These are phyloP conservation scores for Augiades crinisus DNA, from an alignment of 2,888 invertebrate genomes.

Conservation along the genomic window DNA sequence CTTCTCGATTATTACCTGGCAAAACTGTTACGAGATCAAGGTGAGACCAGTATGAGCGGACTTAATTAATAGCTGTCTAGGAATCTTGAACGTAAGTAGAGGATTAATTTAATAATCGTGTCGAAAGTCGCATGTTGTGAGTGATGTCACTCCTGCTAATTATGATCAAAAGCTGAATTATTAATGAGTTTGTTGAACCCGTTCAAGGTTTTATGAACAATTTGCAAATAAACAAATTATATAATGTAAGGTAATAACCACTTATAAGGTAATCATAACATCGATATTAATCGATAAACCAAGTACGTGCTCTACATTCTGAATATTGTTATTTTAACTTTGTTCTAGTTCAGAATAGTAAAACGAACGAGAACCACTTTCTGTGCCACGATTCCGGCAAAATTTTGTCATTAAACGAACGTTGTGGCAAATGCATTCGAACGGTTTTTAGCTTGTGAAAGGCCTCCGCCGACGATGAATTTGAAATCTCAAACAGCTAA, in stretches of 20 bases:
- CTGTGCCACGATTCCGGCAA: not conserved
- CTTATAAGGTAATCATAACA: not conserved
- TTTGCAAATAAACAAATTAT: conserved; percentile 1
- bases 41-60: conserved; percentile 9
- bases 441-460: conserved; percentile 19
- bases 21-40: conserved; percentile 20
- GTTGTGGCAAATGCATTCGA: conserved; percentile 21
- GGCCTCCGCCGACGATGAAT: conserved; percentile 29
- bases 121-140: conserved; percentile 41
- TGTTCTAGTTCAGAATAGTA: not conserved
- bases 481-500: conserved; percentile 40
- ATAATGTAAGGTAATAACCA: not conserved
- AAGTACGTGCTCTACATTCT: too few species aligned
- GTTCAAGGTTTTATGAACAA: conserved; percentile 1
- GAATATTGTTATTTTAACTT: too few species aligned
- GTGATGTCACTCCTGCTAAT: conserved; percentile 46
- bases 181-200: conserved; percentile 33
- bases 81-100: not conserved
- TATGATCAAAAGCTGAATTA: conserved; percentile 43
- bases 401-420: not conserved
- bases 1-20: conserved; percentile 1
- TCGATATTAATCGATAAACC: too few species aligned
- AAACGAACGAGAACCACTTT: not conserved
- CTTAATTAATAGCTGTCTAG: conserved; percentile 7
- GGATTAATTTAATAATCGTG: conserved; percentile 29